Evolutionary conservation across 2,888 invertebrate species (phyloP).

Genomic region (Orchesellides sinensis): DNA sequence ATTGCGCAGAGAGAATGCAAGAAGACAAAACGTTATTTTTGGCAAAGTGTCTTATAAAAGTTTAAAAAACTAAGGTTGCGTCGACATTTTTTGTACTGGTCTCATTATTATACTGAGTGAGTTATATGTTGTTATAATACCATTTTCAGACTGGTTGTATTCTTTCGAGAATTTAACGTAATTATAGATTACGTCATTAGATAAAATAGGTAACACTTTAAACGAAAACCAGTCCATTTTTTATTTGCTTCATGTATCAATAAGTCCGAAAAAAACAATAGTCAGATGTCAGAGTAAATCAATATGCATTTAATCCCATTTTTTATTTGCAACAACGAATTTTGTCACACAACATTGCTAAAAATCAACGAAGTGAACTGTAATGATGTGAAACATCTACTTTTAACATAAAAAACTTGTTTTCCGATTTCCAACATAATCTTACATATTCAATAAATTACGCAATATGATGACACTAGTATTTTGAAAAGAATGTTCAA

Average conservation of each 20-base stretch:
- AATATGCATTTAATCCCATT: background rate
- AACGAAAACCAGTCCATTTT: too few relatives aligned
- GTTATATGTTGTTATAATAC: background rate
- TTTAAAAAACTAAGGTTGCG: background rate
- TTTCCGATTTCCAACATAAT: background rate
- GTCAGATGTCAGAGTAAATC: background rate
- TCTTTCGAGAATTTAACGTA: background rate
- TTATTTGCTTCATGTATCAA: too few relatives aligned
- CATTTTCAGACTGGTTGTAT: conserved; percentile 5
- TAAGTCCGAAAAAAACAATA: too few relatives aligned
- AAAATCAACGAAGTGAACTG: background rate
- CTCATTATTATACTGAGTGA: background rate
- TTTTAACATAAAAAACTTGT: background rate
- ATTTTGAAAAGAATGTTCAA: background rate
- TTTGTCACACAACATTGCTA: background rate
- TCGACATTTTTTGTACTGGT: background rate
- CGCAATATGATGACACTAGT: too few relatives aligned
- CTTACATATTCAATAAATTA: background rate
- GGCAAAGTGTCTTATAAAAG: conserved; percentile 55
- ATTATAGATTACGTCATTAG: too few relatives aligned
- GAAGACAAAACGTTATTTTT: conserved; percentile 36
- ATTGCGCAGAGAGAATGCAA: background rate
- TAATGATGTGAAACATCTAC: too few relatives aligned
- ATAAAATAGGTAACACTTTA: background rate
- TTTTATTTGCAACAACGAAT: background rate